A percentile compares a stretch with the other conserved stretches of the same genome.
These are phyloP conservation scores for Zaprionus vittiger DNA, from an alignment of 1,140 invertebrate species.

Conservation along the genomic window DNA sequence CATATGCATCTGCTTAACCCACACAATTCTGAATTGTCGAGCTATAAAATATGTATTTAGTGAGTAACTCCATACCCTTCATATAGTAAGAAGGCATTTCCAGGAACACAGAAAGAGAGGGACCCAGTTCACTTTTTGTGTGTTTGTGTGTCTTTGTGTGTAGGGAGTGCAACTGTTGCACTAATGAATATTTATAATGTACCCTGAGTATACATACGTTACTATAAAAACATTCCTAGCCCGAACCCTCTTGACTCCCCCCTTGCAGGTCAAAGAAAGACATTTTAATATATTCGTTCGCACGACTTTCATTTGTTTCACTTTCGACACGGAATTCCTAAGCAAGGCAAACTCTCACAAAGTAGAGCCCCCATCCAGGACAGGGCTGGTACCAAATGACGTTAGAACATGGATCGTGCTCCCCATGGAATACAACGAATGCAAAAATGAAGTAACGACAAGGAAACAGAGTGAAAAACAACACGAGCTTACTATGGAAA, in stretches of 20 bases:
- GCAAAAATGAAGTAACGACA: slow-evolving; percentile 29
- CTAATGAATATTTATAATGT: slow-evolving; percentile 74
- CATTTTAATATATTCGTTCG: slow-evolving; percentile 73
- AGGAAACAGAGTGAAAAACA: slow-evolving; percentile 38
- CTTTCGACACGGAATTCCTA: slow-evolving; percentile 59
- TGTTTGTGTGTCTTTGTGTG: background rate
- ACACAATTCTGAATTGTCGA: background rate
- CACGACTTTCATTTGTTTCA: slow-evolving; percentile 79
- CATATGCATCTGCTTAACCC: slow-evolving; percentile 1
- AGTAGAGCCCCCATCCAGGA: background rate
- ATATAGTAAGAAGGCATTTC: background rate
- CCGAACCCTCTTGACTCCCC: background rate
- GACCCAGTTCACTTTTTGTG: background rate
- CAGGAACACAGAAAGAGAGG: background rate
- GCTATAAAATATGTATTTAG: background rate
- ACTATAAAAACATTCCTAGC: background rate
- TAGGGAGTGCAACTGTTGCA: slow-evolving; percentile 52
- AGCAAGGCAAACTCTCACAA: slow-evolving; percentile 40
- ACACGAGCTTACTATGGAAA: slow-evolving; percentile 32
- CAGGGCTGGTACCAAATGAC: background rate
- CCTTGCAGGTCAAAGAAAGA: slow-evolving; percentile 47
- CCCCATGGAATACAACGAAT: slow-evolving; percentile 17
- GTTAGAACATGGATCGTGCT: background rate
- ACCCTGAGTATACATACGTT: slow-evolving; percentile 13
- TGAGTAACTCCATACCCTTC: background rate